Base-by-base conservation (phyloP, 2,797 vertebrate genomes). In the Lemur catta region DNA sequence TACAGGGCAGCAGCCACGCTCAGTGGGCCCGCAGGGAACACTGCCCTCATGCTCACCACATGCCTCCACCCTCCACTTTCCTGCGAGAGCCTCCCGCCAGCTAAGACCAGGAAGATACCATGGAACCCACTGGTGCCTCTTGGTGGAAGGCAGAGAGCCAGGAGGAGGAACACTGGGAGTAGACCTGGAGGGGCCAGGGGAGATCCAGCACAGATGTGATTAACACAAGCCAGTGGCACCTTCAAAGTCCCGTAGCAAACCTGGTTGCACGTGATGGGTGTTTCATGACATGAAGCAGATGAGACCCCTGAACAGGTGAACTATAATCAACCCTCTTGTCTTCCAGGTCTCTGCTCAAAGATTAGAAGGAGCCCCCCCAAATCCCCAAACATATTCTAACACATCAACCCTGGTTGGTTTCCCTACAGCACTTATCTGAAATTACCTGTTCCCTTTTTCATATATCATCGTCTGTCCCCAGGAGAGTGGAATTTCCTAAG, bases 211-310 rank as follows among this genome's bases (percentile, higher is more conserved):
- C n/a, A 78, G 61, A 46, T 0, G 5, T 1, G 24, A 52, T 24
- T 13, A 6, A 52, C 46, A 8, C 17, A 61, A 94, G 55, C 9
- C 24, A 1, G 12, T 1, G n/a, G 18, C 22, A 33, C 0, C 1
- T 7, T 11, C 18, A 2, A 87, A 74, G 69, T 57, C 41, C n/a
- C 24, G 2, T 0, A 46, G 67, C 82, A 89, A 55, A 11, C 41
- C 14, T 2, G 12, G 35, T 1, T 46, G 28, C 4, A 14, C 3
- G 1, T 38, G 2, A 15, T 3, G 13, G 7, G 11, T 12, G 0
- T 26, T 48, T 28, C 28, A 28, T 38, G 17, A 41, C 43, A 28
- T 0, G 2, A n/a, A 9, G 52, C 24, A 4, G 24, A 15, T 4
- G 26, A 59, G 43, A 24, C 30, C 55, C 75, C 48, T 38, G 15